phyloP scores from a whole-genome alignment of 1,140 invertebrate species.

The Nephila pilipes region DNA sequence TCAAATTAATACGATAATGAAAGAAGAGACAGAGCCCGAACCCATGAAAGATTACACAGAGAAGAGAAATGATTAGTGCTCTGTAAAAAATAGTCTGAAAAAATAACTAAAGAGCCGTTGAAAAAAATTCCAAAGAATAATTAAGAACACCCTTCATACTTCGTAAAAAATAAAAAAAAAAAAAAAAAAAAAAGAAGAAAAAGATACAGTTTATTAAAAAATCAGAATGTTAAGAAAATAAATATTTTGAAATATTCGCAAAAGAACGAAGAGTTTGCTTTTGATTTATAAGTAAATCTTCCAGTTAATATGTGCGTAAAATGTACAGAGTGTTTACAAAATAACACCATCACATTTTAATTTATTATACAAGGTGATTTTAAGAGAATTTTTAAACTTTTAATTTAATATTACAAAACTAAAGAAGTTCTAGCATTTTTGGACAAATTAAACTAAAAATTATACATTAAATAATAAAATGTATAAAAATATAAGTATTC shows the following conservation, averaged over 20 bases:
- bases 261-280: not conserved
- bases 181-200: not conserved
- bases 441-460: too few species aligned
- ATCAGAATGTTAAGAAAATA: too few species aligned
- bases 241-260: too few species aligned
- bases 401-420: too few species aligned
- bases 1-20: slow-evolving; percentile 3
- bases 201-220: not conserved
- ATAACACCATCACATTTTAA: too few species aligned
- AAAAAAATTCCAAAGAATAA: not conserved
- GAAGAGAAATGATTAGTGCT: not conserved
- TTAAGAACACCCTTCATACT: not conserved
- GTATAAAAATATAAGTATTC: too few species aligned
- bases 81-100: not conserved
- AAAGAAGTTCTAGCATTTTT: too few species aligned
- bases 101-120: not conserved
- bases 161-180: not conserved
- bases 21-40: not conserved
- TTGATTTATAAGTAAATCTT: not conserved
- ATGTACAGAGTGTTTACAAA: too few species aligned
- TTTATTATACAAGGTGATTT: too few species aligned
- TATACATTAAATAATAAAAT: too few species aligned
- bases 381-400: too few species aligned
- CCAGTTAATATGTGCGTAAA: too few species aligned
- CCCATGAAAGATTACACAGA: not conserved